A percentile compares a stretch with the other conserved stretches of the same genome.
Conservation (phyloP, 2,797 vertebrate species). For the Pelobates cultripes region DNA sequence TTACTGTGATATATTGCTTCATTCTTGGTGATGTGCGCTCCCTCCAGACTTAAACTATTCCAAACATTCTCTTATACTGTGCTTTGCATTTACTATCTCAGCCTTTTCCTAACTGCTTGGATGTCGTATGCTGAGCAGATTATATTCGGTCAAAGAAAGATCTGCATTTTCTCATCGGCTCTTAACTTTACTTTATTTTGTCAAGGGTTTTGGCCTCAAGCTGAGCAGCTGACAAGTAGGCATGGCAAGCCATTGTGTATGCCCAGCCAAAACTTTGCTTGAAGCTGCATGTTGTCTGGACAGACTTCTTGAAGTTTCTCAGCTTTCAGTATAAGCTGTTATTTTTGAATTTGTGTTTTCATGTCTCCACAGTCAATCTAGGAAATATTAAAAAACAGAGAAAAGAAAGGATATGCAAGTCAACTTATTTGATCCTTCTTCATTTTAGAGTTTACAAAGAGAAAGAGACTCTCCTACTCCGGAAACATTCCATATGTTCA, state of each 20-base stretch:
- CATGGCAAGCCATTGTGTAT: conserved; percentile 64
- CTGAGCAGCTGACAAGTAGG: conserved; percentile 65
- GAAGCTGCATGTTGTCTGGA: conserved; percentile 77
- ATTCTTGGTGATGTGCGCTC: conserved; percentile 67
- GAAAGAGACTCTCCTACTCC: conserved; percentile 99
- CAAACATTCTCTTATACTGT: conserved; percentile 56
- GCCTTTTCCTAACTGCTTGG: conserved; percentile 59
- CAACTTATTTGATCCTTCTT: conserved; percentile 90
- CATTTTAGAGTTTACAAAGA: conserved; percentile 99
- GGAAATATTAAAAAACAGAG: conserved; percentile 55
- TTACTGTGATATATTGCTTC: conserved; percentile 64
- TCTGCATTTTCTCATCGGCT: conserved; percentile 59
- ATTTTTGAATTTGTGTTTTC: conserved; percentile 56
- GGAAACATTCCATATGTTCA: conserved; percentile 99
- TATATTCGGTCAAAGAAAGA: conserved; percentile 66
- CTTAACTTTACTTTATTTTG: conserved; percentile 28
- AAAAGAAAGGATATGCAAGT: conserved; percentile 68
- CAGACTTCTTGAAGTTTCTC: conserved; percentile 73
- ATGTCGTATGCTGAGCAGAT: conserved; percentile 67
- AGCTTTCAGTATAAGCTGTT: conserved; percentile 67
- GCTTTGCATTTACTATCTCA: conserved; percentile 64
- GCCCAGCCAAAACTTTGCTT: conserved; percentile 70
- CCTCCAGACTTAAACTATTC: conserved; percentile 7
- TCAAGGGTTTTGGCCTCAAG: conserved; percentile 57
- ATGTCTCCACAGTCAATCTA: conserved; percentile 62